phyloP scores from a whole-genome alignment of 2,797 vertebrate species.

The Diplodus sargus region DNA sequence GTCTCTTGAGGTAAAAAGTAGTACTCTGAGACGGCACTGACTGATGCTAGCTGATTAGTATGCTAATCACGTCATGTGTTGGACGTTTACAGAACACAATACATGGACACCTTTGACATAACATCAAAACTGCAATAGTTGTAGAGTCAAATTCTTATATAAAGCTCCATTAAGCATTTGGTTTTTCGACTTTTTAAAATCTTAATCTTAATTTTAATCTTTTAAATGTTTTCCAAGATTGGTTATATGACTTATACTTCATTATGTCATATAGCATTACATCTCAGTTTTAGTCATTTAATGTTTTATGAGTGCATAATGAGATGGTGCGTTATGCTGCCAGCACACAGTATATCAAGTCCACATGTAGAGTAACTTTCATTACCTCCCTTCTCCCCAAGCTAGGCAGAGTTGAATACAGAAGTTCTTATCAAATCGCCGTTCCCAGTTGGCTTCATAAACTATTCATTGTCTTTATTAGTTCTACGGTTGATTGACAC shows the following conservation, averaged over 20 bases:
- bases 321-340: constrained; percentile 9
- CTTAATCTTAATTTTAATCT: neutral
- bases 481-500: constrained; percentile 47
- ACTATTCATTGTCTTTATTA: constrained; percentile 59
- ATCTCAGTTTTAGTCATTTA: constrained; percentile 11
- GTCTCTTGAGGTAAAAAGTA: no score
- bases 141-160: no score
- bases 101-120: neutral
- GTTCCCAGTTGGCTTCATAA: constrained; percentile 44
- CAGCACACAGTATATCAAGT: constrained; percentile 20
- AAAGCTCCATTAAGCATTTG: neutral
- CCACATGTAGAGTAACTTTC: constrained; percentile 18
- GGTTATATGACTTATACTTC: constrained; percentile 2
- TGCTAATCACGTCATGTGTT: neutral
- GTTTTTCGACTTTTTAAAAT: neutral
- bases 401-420: constrained; percentile 22
- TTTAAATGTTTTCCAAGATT: constrained; percentile 13
- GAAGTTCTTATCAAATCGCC: constrained; percentile 32
- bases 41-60: neutral
- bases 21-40: no score
- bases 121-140: neutral
- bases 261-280: neutral
- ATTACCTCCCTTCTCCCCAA: constrained; percentile 4
- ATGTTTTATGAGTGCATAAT: neutral
- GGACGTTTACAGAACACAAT: neutral